These are phyloP conservation scores for Lithophane semibrunnea DNA, from an alignment of 2,888 invertebrate genomes.

Conservation along the genomic window DNA sequence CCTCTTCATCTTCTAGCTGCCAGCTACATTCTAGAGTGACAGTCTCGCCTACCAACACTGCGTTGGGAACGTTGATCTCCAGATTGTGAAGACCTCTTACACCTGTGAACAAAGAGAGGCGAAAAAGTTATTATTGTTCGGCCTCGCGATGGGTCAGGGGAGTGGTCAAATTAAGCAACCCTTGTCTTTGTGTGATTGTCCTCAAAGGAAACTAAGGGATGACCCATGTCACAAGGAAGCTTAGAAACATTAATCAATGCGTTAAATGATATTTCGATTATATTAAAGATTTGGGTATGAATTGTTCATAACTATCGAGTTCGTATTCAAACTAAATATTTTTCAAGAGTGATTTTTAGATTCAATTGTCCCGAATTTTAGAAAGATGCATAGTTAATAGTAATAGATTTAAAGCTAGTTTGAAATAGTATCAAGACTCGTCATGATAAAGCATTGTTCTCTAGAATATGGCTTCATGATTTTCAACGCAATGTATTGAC, in stretches of 20 bases:
- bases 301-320: not conserved
- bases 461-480: not conserved
- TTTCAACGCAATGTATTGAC: not conserved
- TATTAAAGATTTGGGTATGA: not conserved
- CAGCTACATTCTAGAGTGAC: slow-evolving; percentile 94
- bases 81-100: slow-evolving; percentile 92
- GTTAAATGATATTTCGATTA: slow-evolving; percentile 22
- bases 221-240: slow-evolving; percentile 29
- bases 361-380: not conserved
- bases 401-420: not conserved
- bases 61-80: slow-evolving; percentile 93
- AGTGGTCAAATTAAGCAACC: slow-evolving; percentile 8
- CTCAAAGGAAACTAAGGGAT: slow-evolving; percentile 23
- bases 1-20: slow-evolving; percentile 93
- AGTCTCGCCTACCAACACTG: slow-evolving; percentile 93
- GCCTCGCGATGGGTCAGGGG: not conserved
- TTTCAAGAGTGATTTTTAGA: too few species aligned
- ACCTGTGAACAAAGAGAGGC: slow-evolving; percentile 79
- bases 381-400: not conserved
- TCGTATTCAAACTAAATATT: not conserved
- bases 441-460: not conserved
- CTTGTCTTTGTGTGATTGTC: slow-evolving; percentile 14
- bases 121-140: slow-evolving; percentile 12
- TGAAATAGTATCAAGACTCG: not conserved
- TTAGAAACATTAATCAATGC: slow-evolving; percentile 27